A percentile compares a stretch with the other conserved stretches of the same genome.
Evolutionary conservation across 2,888 invertebrate genomes (phyloP).

Genomic region (Laothoe populi): DNA sequence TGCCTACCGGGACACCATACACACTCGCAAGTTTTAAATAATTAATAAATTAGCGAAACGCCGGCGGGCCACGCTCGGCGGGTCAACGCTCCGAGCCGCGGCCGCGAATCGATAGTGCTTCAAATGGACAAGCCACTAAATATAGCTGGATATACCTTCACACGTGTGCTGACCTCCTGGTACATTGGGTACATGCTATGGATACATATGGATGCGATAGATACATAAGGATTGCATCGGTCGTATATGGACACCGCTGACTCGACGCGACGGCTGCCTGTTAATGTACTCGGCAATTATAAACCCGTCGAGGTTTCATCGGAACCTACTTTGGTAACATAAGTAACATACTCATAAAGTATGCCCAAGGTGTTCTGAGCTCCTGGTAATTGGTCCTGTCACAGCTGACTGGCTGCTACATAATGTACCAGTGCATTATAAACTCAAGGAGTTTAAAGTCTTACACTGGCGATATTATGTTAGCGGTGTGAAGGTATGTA

Average conservation of each 20-base stretch:
- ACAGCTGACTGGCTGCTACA: constrained; percentile 8
- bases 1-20: constrained; percentile 54
- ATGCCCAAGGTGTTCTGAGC: constrained; percentile 12
- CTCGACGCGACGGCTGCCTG: constrained; percentile 27
- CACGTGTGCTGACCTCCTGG: constrained; percentile 50
- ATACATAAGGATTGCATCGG: constrained; percentile 6
- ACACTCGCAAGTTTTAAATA: constrained; percentile 67
- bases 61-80: constrained; percentile 58
- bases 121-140: constrained; percentile 79
- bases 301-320: constrained; percentile 28
- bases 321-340: constrained; percentile 19
- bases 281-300: constrained; percentile 28
- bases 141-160: constrained; percentile 58
- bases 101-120: constrained; percentile 80
- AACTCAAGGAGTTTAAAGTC: constrained; percentile 1
- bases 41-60: constrained; percentile 83
- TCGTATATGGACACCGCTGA: constrained; percentile 6
- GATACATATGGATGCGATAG: constrained; percentile 20
- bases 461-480: neutral
- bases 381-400: constrained; percentile 15
- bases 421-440: constrained; percentile 13
- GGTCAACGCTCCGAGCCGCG: constrained; percentile 77
- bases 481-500: neutral
- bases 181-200: constrained; percentile 39
- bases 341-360: constrained; percentile 19